Evolutionary conservation across 2,113 vertebrate species (phyloP), one percentile per base, ranked within the genome.

Genomic region (Forbesichthys agassizii): DNA sequence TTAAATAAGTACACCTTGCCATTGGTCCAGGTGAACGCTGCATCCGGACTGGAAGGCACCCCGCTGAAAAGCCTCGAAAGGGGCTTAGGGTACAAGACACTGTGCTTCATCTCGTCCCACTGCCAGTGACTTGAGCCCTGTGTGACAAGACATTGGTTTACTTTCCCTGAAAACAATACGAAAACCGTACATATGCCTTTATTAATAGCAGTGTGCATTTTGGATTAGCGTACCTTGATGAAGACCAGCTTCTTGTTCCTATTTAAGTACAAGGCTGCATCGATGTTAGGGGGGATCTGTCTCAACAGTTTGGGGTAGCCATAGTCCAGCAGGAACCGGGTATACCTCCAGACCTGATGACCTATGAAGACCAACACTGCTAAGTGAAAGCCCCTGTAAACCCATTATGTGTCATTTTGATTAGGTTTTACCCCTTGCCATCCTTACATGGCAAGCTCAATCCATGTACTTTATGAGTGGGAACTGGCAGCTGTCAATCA

Each of bases 181-280:
- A 18, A 42, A 11, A 33, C 18, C 10, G 16, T 48, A 14, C 5
- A 48, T 54, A 11, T 49, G 6, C 42, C 9, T 7, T 56, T n/a
- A 12, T 52, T 56, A 9, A 48, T 9, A 47, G 67, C 13, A 48
- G 9, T 10, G 42, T 9, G 42, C 60, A 36, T 33, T 33, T 77
- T 33, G 13, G 58, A 51, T 36, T 5, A 20, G 14, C 3, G 9
- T 92, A 97, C 95, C 95, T 96, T 96, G 78, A 97, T 94, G 33
- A 96, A 92, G 82, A 96, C 87, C 33, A 97, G 84, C 81, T 95
- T 96, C 84, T 93, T 89, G 84, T 95, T 95, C 79, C 69, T 86
- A 77, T 94, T 88, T 85, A 94, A 91, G 69, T 95, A 96, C 53
- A 97, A 58, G 55, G 94, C 95, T 10, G 95, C 93, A 53, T 95